Evolutionary conservation across 2,797 vertebrate genomes (phyloP), one percentile per base, ranked within the genome.

Genomic region (Tenualosa thibaudeaui): DNA sequence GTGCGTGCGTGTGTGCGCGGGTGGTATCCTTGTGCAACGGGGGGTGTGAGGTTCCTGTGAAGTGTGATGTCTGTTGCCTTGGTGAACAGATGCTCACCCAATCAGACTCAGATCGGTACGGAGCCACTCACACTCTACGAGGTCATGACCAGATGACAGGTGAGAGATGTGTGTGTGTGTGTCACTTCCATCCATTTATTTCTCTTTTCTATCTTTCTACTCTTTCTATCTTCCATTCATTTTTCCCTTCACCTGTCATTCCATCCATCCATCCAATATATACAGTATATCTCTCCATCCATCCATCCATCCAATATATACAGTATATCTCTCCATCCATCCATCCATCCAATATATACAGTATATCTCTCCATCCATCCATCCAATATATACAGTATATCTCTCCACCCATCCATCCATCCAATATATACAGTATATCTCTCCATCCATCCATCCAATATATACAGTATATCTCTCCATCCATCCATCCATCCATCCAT

Each of bases 31-130:
- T 88, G 91, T 89, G 89, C 92, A 88, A 87, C 88, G 87, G 89
- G 86, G 82, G 87, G 85, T 90, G 88, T 90, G 88, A 86, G 90
- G 86, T 88, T 90, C 90, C 89, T 88, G 90, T 89, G 89, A 85
- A 85, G 88, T 89, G 88, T 89, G 88, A 87, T 88, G 90, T 84
- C 88, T 91, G 89, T 91, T 89, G 83, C 88, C 65, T 31, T 37
- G 65, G 65, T 71, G 65, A 71, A 37, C 31, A 40, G 65, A 71
- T 71, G 65, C 65, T 71, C 65, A 26, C 26, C 65, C 26, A 71
- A 37, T 71, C 65, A 71, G 65, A 71, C 65, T 15, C 31, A 15
- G 65, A 15, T 31, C 13, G 65, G 65, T 37, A 31, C 31, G 3
- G 26, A 37, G 24, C 3, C 65, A 13, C 65, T 71, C 65, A 37